phyloP scores from a whole-genome alignment of 2,113 vertebrate genomes.

The Tyto alba region DNA sequence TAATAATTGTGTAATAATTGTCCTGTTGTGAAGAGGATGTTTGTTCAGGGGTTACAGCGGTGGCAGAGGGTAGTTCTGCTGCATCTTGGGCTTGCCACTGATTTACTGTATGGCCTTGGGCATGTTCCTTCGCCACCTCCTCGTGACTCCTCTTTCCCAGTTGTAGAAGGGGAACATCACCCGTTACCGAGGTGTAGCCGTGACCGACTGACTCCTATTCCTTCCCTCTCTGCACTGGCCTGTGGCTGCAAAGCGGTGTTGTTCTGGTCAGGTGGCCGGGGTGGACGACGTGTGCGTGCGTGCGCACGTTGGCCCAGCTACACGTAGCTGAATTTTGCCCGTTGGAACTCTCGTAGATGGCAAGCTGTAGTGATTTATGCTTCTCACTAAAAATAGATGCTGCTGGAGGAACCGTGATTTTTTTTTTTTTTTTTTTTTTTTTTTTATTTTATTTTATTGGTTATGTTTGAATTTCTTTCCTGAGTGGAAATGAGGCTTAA shows the following conservation, averaged over 20 bases:
- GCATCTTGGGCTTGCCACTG: neutral
- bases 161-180: neutral
- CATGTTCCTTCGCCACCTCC: accelerated
- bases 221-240: neutral
- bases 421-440: neutral
- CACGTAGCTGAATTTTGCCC: neutral
- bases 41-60: neutral
- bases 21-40: neutral
- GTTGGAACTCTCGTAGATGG: neutral
- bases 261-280: neutral
- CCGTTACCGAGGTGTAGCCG: accelerated
- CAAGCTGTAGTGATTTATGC: constrained; percentile 4
- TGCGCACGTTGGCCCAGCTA: accelerated
- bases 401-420: neutral
- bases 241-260: accelerated
- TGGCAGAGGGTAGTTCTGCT: neutral
- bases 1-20: neutral
- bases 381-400: constrained; percentile 49
- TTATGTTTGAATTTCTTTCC: constrained; percentile 12
- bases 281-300: accelerated
- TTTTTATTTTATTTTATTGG: neutral
- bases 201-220: accelerated
- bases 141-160: neutral
- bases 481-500: neutral
- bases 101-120: neutral